These are phyloP conservation scores for Tenodera sinensis DNA, from an alignment of 2,888 invertebrate genomes.

Conservation along the genomic window DNA sequence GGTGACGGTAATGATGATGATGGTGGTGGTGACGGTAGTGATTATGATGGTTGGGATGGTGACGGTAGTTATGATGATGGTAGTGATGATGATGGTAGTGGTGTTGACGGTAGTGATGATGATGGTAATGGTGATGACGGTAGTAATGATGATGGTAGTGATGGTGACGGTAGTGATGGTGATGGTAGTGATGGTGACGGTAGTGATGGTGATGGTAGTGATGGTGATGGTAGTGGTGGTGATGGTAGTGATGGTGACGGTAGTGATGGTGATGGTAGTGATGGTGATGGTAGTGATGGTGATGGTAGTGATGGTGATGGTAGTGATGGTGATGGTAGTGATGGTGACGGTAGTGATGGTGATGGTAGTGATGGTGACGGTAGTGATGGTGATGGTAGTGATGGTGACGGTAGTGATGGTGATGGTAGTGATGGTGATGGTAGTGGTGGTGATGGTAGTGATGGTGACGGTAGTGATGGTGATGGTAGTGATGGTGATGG, in stretches of 20 bases:
- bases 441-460: background rate
- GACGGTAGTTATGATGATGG: too few relatives aligned
- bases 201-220: background rate
- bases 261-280: background rate
- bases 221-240: background rate
- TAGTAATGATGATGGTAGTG: background rate
- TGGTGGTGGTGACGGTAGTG: background rate
- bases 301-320: background rate
- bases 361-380: background rate
- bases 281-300: background rate
- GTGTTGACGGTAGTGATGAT: too few relatives aligned
- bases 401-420: background rate
- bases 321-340: background rate
- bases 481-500: background rate
- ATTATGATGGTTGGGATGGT: too few relatives aligned
- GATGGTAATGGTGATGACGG: background rate
- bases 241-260: background rate
- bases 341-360: background rate
- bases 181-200: background rate
- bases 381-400: background rate
- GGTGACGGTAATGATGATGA: background rate
- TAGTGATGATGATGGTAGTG: too few relatives aligned
- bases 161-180: background rate
- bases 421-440: background rate
- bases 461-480: background rate